These are phyloP conservation scores for Caenorhabditis sp. DNA, from an alignment of 2,888 invertebrate species.

Conservation along the genomic window DNA sequence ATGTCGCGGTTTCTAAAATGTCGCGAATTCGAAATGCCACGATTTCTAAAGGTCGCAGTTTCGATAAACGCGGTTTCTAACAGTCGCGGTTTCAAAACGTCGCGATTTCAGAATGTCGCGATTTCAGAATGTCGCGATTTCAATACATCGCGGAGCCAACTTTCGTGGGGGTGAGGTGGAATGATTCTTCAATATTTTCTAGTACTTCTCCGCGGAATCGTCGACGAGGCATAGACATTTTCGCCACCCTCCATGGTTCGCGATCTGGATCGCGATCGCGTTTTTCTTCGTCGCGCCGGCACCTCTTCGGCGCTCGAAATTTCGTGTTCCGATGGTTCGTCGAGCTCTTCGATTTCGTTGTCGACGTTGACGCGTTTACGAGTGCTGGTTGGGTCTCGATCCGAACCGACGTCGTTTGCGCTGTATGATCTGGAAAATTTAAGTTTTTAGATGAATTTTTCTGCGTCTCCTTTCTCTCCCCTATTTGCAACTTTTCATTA, in stretches of 20 bases:
- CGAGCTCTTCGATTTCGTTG: conserved; percentile 46
- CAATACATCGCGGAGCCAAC: too few species aligned
- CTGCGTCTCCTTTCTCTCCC: too few species aligned
- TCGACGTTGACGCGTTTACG: conserved; percentile 19
- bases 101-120: too few species aligned
- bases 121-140: too few species aligned
- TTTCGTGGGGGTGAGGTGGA: too few species aligned
- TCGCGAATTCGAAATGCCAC: too few species aligned
- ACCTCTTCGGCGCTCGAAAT: neutral
- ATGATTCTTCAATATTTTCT: conserved; percentile 5
- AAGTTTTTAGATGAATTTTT: neutral
- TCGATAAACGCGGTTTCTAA: too few species aligned
- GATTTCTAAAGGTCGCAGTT: too few species aligned
- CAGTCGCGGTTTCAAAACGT: too few species aligned
- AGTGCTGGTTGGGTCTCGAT: conserved; percentile 17
- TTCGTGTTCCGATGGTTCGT: conserved; percentile 15
- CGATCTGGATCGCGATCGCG: conserved; percentile 41
- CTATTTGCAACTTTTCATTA: too few species aligned
- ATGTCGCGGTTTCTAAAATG: too few species aligned
- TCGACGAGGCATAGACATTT: conserved; percentile 44
- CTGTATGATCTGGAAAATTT: conserved; percentile 53
- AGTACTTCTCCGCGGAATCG: conserved; percentile 34
- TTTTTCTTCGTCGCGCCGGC: conserved; percentile 25
- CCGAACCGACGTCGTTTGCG: conserved; percentile 56
- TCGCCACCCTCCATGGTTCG: conserved; percentile 39